phyloP scores from a whole-genome alignment of 92 coral and sea anemone species.

The Anthopleura xanthogrammica region DNA sequence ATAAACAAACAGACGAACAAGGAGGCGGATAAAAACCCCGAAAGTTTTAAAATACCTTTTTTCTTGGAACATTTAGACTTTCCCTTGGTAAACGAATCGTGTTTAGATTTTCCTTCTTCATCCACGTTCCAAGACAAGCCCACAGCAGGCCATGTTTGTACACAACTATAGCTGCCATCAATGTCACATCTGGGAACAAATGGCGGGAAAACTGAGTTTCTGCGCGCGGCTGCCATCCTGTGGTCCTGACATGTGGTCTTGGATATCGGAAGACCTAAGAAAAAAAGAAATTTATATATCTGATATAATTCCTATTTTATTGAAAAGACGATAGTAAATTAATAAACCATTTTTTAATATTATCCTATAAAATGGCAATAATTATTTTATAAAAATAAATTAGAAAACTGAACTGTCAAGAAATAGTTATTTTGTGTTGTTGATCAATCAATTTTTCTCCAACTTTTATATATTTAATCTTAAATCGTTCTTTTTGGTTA shows the following conservation, averaged over 20 bases:
- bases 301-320: no score
- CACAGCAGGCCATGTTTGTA: constrained; percentile 27
- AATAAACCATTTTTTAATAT: no score
- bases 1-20: no score
- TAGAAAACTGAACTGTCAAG: no score
- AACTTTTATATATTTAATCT: no score
- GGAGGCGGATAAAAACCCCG: no score
- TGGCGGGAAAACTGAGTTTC: constrained; percentile 4
- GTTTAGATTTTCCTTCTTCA: constrained; percentile 21
- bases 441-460: no score
- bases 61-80: constrained; percentile 16
- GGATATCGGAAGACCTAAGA: neutral
- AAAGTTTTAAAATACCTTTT: neutral
- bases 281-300: neutral
- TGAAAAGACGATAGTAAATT: no score
- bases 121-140: constrained; percentile 36
- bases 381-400: no score
- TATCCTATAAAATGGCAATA: no score
- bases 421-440: no score
- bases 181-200: constrained; percentile 22
- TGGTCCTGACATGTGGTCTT: neutral
- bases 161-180: constrained; percentile 15
- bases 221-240: neutral
- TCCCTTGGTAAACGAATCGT: constrained; percentile 31
- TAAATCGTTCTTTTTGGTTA: no score